These are phyloP conservation scores for Acromyrmex heyeri DNA, from an alignment of 1,140 invertebrate genomes.

Conservation along the genomic window DNA sequence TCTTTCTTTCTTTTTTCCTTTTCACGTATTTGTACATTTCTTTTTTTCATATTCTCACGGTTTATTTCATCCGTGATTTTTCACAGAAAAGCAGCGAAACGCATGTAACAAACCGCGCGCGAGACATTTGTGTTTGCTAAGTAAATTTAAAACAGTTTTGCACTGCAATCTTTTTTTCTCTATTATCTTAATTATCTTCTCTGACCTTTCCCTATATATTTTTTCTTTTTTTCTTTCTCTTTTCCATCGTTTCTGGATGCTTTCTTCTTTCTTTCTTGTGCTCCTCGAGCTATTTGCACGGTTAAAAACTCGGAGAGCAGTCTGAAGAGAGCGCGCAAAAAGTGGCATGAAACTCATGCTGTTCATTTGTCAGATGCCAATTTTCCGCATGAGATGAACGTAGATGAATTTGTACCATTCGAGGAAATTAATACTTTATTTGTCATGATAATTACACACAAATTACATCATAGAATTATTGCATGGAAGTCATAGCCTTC, in stretches of 20 bases:
- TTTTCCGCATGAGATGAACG: background rate
- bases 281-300: conserved; percentile 55
- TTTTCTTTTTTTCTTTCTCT: conserved; percentile 6
- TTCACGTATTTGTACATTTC: background rate
- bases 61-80: background rate
- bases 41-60: background rate
- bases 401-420: background rate
- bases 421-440: background rate
- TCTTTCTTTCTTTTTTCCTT: conserved; percentile 12
- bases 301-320: conserved; percentile 64
- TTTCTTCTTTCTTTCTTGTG: conserved; percentile 20
- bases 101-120: background rate
- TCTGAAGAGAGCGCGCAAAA: conserved; percentile 45
- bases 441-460: background rate
- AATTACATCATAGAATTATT: background rate
- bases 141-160: conserved; percentile 13
- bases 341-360: background rate
- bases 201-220: background rate
- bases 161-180: conserved; percentile 2
- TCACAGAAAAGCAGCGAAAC: conserved; percentile 2
- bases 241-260: conserved; percentile 10
- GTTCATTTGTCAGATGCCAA: background rate
- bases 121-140: background rate
- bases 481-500: background rate
- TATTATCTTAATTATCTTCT: conserved; percentile 15